Base-by-base conservation (phyloP, 2,113 vertebrate genomes). In the Aldabrachelys gigantea region DNA sequence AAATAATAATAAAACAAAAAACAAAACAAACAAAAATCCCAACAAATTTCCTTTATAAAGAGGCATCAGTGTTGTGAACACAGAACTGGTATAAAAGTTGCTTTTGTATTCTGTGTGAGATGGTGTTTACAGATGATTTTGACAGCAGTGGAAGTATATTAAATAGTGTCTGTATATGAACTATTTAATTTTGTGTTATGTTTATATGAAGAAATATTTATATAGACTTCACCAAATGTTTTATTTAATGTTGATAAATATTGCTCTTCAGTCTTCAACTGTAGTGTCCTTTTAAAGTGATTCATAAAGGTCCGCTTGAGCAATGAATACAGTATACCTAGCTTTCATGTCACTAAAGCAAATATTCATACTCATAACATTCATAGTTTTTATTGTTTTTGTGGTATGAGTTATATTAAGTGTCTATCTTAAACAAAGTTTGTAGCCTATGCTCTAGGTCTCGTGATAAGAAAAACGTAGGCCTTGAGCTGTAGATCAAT, bases 81-180 rank as follows among this genome's bases (percentile, higher is more conserved):
- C 97, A 90, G 94, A 97, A 96, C 96, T 97, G 95, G 97, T 98
- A 96, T 98, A 97, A 97, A 98, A 98, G 98, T 98, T 98, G 98
- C 98, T 98, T 98, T 98, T 98, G 98, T 99, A 98, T 99, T 98
- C 97, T 97, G 98, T 98, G 99, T 99, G 98, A 98, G 98, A 98
- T 98, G 98, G 98, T 99, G 98, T 99, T 99, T 99, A 99, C 99
- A 99, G 98, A 95, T 98, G 98, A 98, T 98, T 98, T 98, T 98
- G 97, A 98, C 98, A 97, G 97, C 97, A 98, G 98, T 99, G 98
- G 98, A 97, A 93, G 96, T 98, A 98, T 98, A 98, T 97, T 98
- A 98, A 98, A 98, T 98, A 98, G 98, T 98, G 98, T 99, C 98
- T 98, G 97, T 99, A 98, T 99, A 98, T 98, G 97, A 98, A 94